phyloP scores from a whole-genome alignment of 2,888 invertebrate genomes.

The Cabera pusaria region DNA sequence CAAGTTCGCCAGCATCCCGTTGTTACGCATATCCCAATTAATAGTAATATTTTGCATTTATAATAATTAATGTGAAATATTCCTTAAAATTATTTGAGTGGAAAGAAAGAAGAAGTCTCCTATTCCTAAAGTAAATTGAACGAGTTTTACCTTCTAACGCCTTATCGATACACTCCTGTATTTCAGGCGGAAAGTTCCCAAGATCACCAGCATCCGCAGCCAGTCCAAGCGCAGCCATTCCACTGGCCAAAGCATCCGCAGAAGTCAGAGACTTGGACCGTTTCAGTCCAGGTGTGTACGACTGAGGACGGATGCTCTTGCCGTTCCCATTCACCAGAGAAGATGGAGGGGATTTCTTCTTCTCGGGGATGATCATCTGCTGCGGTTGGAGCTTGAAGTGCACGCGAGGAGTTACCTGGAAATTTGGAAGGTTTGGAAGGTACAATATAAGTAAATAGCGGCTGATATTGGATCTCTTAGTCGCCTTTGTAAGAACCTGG shows the following conservation, averaged over 20 bases:
- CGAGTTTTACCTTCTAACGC: slow-evolving; percentile 86
- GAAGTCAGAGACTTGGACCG: slow-evolving; percentile 92
- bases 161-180: slow-evolving; percentile 88
- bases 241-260: slow-evolving; percentile 87
- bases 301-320: slow-evolving; percentile 69
- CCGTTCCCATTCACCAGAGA: slow-evolving; percentile 72
- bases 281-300: slow-evolving; percentile 84
- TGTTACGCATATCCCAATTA: slow-evolving; percentile 85
- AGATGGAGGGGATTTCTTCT: slow-evolving; percentile 74
- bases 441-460: no score
- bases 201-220: slow-evolving; percentile 90
- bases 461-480: no score
- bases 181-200: slow-evolving; percentile 88
- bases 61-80: no score
- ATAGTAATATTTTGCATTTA: no score
- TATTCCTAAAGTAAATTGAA: no score
- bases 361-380: slow-evolving; percentile 65
- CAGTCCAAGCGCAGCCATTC: slow-evolving; percentile 86
- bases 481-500: no score
- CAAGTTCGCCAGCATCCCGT: slow-evolving; percentile 90
- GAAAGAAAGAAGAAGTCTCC: no score
- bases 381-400: slow-evolving; percentile 83
- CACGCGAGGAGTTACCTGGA: slow-evolving; percentile 80
- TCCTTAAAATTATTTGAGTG: no score
- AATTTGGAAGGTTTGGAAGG: no score